phyloP scores from a whole-genome alignment of 2,113 vertebrate species.

The Scophthalmus maximus region DNA sequence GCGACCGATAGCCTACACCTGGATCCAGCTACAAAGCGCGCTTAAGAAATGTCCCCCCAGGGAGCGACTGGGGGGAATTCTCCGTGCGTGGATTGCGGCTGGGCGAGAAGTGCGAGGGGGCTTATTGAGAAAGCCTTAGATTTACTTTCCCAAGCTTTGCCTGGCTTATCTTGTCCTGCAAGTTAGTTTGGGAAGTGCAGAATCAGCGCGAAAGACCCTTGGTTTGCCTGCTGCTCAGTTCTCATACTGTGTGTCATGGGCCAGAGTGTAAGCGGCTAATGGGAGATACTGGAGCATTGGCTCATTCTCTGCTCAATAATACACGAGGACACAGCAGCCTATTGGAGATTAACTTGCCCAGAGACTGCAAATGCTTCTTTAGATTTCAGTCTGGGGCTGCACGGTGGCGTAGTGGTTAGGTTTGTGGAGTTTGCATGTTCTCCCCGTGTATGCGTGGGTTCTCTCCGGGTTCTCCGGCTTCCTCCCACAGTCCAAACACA shows the following conservation, averaged over 20 bases:
- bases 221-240: conserved; percentile 53
- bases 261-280: conserved; percentile 42
- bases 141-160: conserved; percentile 69
- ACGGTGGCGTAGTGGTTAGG: conserved; percentile 11
- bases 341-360: conserved; percentile 12
- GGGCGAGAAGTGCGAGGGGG: conserved; percentile 60
- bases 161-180: conserved; percentile 66
- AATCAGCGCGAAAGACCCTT: conserved; percentile 67
- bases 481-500: no score
- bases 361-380: conserved; percentile 30
- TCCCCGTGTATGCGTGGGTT: no score
- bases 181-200: conserved; percentile 68
- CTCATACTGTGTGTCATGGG: conserved; percentile 66
- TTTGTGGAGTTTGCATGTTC: no score
- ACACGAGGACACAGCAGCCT: conserved; percentile 32
- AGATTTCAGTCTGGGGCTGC: conserved; percentile 39
- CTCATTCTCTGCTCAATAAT: conserved; percentile 61
- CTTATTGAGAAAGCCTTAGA: conserved; percentile 71
- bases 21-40: conserved; percentile 64
- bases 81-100: conserved; percentile 52
- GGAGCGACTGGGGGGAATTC: conserved; percentile 60
- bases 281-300: conserved; percentile 48
- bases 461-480: no score
- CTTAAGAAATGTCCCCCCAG: conserved; percentile 62
- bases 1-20: conserved; percentile 70